Evolutionary conservation across 1,140 invertebrate genomes (phyloP).

Genomic region (Ganaspis sp.): DNA sequence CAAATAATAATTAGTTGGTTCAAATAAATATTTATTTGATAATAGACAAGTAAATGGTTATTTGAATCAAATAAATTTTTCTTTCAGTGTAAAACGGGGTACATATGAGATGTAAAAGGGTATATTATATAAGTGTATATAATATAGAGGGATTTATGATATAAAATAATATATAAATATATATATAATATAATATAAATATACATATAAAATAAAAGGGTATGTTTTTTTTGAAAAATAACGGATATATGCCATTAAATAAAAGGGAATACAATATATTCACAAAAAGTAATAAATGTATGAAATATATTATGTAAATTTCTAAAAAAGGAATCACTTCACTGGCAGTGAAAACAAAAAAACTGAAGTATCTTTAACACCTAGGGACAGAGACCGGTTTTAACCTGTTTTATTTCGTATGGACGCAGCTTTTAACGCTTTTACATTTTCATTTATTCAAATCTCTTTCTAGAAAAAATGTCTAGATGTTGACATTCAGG

Average conservation of each 20-base stretch:
- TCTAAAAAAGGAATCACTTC: not conserved
- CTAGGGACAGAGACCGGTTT: conserved; percentile 3
- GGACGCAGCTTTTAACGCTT: conserved; percentile 1
- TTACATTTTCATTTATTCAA: conserved; percentile 27
- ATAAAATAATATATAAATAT: too few relatives aligned
- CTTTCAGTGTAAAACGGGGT: too few relatives aligned
- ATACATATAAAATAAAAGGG: too few relatives aligned
- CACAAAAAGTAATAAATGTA: not conserved
- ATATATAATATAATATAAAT: too few relatives aligned
- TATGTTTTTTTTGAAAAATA: not conserved
- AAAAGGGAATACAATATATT: not conserved
- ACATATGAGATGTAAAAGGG: too few relatives aligned
- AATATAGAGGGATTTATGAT: too few relatives aligned
- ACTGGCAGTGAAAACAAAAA: not conserved
- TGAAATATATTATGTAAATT: conserved; percentile 14
- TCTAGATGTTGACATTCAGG: not conserved
- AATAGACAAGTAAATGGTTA: too few relatives aligned
- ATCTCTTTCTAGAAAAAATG: not conserved
- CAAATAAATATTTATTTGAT: too few relatives aligned
- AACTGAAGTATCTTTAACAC: conserved; percentile 1
- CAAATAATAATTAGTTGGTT: too few relatives aligned
- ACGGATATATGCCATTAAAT: not conserved
- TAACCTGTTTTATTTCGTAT: not conserved
- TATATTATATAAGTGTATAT: too few relatives aligned
- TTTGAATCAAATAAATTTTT: too few relatives aligned